Conservation (phyloP, 2,797 vertebrate species). For the Takifugu ocellatus region DNA sequence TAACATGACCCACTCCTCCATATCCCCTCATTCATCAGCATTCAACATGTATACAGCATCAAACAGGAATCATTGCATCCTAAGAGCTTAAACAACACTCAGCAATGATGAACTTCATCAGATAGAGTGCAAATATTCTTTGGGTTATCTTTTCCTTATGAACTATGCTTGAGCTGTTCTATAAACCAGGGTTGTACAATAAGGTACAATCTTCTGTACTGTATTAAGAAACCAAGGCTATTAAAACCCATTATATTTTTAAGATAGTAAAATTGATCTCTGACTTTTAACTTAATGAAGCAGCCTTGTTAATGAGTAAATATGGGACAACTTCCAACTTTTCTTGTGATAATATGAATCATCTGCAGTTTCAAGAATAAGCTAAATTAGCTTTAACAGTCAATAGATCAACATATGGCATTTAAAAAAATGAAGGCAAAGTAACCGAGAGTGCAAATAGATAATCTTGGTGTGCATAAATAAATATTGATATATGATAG, state of each 20-base stretch:
- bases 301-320: conserved; percentile 27
- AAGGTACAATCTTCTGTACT: conserved; percentile 24
- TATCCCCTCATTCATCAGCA: conserved; percentile 11
- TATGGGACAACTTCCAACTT: conserved; percentile 10
- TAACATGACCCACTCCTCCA: conserved; percentile 30
- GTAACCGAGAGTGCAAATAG: conserved; percentile 39
- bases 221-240: not conserved
- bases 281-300: conserved; percentile 49
- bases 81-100: conserved; percentile 19
- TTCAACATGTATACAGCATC: conserved; percentile 28
- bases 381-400: conserved; percentile 36
- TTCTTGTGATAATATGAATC: conserved; percentile 18
- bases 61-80: conserved; percentile 15
- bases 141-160: conserved; percentile 61
- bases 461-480: conserved; percentile 42
- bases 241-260: conserved; percentile 11
- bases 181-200: conserved; percentile 13
- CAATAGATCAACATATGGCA: conserved; percentile 15
- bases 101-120: conserved; percentile 26
- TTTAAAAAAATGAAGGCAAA: conserved; percentile 27
- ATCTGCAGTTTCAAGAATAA: conserved; percentile 13
- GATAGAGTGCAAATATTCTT: conserved; percentile 67
- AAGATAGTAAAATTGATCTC: conserved; percentile 18
- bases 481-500: conserved; percentile 31
- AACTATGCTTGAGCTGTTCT: conserved; percentile 13